Percentiles rank a stretch among this genome's conserved stretches.
phyloP scores from a whole-genome alignment of 2,888 invertebrate genomes.

The Himalopsyche tibetana region DNA sequence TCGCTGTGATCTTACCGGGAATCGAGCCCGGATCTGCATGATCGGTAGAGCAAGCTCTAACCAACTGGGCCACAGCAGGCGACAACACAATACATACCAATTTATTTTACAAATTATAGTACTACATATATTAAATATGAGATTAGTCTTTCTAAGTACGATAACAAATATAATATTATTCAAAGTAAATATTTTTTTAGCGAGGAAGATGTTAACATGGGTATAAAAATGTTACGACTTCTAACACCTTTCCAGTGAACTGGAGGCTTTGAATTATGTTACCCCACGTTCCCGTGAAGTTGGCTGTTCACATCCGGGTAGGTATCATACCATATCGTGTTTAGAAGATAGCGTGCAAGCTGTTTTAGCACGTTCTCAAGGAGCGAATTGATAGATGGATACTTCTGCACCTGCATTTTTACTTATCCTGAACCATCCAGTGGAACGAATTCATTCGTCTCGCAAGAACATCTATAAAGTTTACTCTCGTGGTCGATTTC shows the following conservation, averaged over 20 bases:
- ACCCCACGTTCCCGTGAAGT: slow-evolving; percentile 8
- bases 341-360: slow-evolving; percentile 12
- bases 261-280: slow-evolving; percentile 16
- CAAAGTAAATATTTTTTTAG: no score
- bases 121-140: no score
- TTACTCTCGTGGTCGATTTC: not conserved
- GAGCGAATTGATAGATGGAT: slow-evolving; percentile 27
- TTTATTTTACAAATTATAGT: no score
- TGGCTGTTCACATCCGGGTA: slow-evolving; percentile 37
- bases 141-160: no score
- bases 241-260: not conserved
- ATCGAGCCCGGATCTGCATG: no score
- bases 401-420: slow-evolving; percentile 2
- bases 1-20: no score
- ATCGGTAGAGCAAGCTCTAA: no score
- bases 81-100: no score
- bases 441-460: not conserved
- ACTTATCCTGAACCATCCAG: not conserved
- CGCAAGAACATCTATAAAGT: slow-evolving; percentile 10
- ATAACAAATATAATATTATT: no score
- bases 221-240: not conserved
- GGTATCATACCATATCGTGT: slow-evolving; percentile 1
- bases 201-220: no score
- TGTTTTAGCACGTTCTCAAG: slow-evolving; percentile 40
- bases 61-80: no score